phyloP scores from a whole-genome alignment of 2,888 invertebrate genomes.

The Mythimna albipuncta region DNA sequence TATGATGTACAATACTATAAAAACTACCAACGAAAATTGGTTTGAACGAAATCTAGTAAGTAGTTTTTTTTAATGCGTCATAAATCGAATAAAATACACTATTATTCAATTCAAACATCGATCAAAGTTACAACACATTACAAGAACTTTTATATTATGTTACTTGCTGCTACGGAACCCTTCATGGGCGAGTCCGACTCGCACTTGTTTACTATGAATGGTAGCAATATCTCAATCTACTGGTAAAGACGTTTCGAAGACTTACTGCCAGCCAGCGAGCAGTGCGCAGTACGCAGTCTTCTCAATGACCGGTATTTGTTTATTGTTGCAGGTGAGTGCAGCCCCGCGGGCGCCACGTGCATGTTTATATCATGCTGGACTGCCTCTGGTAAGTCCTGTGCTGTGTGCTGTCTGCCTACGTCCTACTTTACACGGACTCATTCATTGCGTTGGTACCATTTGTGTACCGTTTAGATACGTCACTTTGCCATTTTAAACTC shows the following conservation, averaged over 20 bases:
- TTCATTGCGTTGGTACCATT: neutral
- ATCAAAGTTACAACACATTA: too few relatives aligned
- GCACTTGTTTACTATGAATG: neutral
- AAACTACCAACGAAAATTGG: too few relatives aligned
- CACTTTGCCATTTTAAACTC: neutral
- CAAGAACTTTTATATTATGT: too few relatives aligned
- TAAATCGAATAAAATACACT: too few relatives aligned
- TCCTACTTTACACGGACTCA: neutral
- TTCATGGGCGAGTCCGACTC: too few relatives aligned
- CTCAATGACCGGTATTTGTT: conserved; percentile 45
- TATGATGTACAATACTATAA: too few relatives aligned
- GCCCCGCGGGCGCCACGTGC: conserved; percentile 74
- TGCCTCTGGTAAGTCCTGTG: conserved; percentile 84
- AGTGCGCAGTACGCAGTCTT: neutral
- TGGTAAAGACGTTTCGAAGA: neutral
- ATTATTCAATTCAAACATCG: too few relatives aligned
- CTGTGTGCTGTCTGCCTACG: conserved; percentile 9
- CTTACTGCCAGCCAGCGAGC: neutral
- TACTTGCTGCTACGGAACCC: too few relatives aligned
- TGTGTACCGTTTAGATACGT: neutral
- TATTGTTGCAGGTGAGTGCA: conserved; percentile 87
- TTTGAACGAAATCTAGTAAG: too few relatives aligned
- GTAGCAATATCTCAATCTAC: neutral
- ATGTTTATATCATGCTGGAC: conserved; percentile 84
- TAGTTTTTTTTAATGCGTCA: too few relatives aligned